phyloP scores from a whole-genome alignment of 92 coral and sea anemone genomes.

The Zoanthus sansibaricus region DNA sequence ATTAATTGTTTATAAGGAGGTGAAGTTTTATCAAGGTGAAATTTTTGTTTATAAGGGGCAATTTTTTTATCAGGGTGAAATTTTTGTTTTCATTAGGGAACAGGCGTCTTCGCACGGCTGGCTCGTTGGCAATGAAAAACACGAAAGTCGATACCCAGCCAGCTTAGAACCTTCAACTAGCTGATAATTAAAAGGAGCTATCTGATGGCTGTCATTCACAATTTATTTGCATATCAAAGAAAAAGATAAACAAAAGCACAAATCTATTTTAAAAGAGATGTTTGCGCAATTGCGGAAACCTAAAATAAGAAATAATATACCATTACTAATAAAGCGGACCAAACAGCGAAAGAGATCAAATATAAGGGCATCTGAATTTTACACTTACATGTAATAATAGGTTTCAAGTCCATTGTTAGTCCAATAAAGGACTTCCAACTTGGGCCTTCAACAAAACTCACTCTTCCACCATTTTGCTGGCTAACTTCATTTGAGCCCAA shows the following conservation, averaged over 20 bases:
- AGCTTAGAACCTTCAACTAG: no score
- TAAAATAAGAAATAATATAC: background rate
- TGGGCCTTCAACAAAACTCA: background rate
- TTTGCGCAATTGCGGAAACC: background rate
- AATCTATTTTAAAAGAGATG: background rate
- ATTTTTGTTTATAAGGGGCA: no score
- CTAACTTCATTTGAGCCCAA: background rate
- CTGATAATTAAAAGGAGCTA: no score
- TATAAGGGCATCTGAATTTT: background rate
- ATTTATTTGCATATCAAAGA: background rate
- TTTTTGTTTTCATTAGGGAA: no score
- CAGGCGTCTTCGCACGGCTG: no score
- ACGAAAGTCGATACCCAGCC: no score
- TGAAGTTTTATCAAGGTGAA: no score
- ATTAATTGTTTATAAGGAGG: no score
- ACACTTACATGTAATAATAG: slow-evolving; percentile 36
- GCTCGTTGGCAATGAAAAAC: no score
- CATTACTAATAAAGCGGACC: no score
- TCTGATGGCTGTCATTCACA: no score
- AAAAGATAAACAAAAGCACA: background rate
- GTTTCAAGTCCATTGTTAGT: slow-evolving; percentile 35
- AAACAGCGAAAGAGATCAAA: background rate
- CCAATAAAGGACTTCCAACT: background rate
- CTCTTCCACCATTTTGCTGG: background rate
- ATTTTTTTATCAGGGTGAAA: no score